These are phyloP conservation scores for Siphamia tubifer DNA, from an alignment of 2,113 vertebrate genomes.

Conservation along the genomic window DNA sequence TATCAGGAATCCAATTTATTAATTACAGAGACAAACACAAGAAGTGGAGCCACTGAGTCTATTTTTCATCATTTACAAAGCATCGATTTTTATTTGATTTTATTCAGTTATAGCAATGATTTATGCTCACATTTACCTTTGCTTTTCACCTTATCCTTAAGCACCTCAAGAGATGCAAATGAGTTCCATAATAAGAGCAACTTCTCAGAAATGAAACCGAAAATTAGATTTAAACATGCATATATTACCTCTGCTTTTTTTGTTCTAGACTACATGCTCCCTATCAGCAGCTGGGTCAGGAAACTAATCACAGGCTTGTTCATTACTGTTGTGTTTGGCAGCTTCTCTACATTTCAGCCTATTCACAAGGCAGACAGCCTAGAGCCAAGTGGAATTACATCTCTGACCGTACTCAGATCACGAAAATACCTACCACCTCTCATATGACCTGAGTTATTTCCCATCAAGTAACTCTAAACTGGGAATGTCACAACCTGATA, in stretches of 20 bases:
- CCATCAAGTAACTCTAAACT: slow-evolving; percentile 46
- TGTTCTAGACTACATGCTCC: not conserved
- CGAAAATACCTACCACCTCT: slow-evolving; percentile 50
- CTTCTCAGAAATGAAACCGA: not conserved
- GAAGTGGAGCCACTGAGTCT: not conserved
- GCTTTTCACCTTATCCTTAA: not conserved
- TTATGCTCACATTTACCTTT: slow-evolving; percentile 15
- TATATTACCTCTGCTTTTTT: slow-evolving; percentile 3
- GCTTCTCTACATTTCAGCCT: slow-evolving; percentile 36
- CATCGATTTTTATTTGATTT: slow-evolving; percentile 3
- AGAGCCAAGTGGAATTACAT: slow-evolving; percentile 47
- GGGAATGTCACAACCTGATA: slow-evolving; percentile 5
- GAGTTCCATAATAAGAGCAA: slow-evolving; percentile 9
- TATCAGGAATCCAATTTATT: not conserved
- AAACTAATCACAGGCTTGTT: slow-evolving; percentile 40
- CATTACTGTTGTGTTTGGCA: slow-evolving; percentile 46
- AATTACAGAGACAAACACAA: not conserved
- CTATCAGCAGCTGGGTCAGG: not conserved
- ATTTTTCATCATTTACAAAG: slow-evolving; percentile 16
- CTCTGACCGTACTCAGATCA: slow-evolving; percentile 9
- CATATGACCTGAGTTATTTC: slow-evolving; percentile 56
- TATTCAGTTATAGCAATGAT: slow-evolving; percentile 4
- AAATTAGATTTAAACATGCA: slow-evolving; percentile 29
- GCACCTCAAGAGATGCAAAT: slow-evolving; percentile 21
- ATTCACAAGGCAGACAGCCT: slow-evolving; percentile 16